These are phyloP conservation scores for Drosophila busckii DNA, from an alignment of 1,140 invertebrate genomes.

Conservation along the genomic window DNA sequence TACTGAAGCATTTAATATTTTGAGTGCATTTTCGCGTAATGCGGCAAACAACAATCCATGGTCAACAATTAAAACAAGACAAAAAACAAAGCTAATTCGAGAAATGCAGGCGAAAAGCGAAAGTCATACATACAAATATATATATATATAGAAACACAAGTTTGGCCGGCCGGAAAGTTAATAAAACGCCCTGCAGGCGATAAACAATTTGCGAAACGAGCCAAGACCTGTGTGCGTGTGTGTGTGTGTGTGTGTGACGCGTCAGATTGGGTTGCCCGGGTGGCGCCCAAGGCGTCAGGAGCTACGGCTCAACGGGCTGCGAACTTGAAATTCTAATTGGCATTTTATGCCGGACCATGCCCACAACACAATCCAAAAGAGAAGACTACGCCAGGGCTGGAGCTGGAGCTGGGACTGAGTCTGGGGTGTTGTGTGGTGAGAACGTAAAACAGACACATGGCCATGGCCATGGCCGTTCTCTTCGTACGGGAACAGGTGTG, in stretches of 20 bases:
- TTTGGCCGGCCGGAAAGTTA: constrained; percentile 61
- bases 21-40: constrained; percentile 72
- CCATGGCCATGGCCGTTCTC: too few species aligned
- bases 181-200: constrained; percentile 61
- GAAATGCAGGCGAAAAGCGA: constrained; percentile 54
- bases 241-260: too few species aligned
- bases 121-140: too few species aligned
- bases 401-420: neutral
- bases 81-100: constrained; percentile 34
- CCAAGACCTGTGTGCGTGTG: too few species aligned
- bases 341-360: constrained; percentile 57
- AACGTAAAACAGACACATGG: too few species aligned
- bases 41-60: constrained; percentile 3
- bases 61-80: neutral
- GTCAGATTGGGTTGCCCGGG: neutral
- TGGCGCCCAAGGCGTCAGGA: constrained; percentile 27
- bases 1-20: constrained; percentile 76
- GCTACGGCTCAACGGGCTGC: constrained; percentile 28
- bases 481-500: constrained; percentile 70
- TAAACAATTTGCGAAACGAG: constrained; percentile 73
- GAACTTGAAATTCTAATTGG: constrained; percentile 76
- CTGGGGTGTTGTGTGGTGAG: too few species aligned
- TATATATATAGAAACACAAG: too few species aligned
- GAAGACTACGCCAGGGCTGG: neutral
- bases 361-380: constrained; percentile 14